Evolutionary conservation across 2,797 vertebrate species (phyloP).

Genomic region (Xenops minutus): DNA sequence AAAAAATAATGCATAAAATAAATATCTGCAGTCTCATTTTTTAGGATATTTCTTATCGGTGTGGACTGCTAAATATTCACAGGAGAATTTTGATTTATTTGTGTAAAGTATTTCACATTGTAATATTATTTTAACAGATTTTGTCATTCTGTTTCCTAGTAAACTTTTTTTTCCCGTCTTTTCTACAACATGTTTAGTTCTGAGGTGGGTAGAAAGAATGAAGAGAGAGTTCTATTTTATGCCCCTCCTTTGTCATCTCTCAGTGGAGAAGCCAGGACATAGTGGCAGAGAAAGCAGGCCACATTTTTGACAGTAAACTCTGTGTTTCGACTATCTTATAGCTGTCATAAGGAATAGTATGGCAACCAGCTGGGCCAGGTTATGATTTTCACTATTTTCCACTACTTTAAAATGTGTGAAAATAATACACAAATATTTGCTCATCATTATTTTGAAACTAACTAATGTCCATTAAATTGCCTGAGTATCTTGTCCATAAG

Average conservation of each 20-base stretch:
- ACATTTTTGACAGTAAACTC: background rate
- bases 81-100: background rate
- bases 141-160: background rate
- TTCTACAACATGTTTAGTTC: background rate
- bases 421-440: background rate
- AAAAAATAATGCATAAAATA: background rate
- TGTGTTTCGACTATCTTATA: background rate
- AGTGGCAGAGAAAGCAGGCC: background rate
- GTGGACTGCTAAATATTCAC: background rate
- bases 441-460: background rate
- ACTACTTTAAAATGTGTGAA: background rate
- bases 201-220: background rate
- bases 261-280: background rate
- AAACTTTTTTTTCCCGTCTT: background rate
- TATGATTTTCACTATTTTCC: background rate
- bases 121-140: background rate
- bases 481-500: background rate
- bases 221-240: background rate
- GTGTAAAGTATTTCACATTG: background rate
- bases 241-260: background rate
- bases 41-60: background rate
- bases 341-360: background rate
- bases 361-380: background rate
- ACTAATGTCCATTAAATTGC: background rate
- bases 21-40: background rate